Percentiles rank a stretch among this genome's conserved stretches.
These are phyloP conservation scores for Euura lappo DNA, from an alignment of 1,140 invertebrate species.

Conservation along the genomic window DNA sequence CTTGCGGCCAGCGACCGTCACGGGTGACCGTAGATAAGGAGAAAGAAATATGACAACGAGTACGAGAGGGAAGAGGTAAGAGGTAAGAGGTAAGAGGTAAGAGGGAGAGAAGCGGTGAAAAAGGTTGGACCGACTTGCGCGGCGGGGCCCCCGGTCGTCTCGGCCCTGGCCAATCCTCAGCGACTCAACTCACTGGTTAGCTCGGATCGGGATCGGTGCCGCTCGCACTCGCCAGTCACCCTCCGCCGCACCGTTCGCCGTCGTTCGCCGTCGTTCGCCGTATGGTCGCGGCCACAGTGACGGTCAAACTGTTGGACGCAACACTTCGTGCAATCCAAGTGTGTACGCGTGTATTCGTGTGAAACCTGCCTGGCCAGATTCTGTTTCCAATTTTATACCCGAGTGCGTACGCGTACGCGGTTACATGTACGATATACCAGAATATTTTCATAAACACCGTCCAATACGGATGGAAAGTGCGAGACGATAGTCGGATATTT, in stretches of 20 bases:
- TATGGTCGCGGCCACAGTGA: constrained; percentile 36
- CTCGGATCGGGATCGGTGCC: constrained; percentile 29
- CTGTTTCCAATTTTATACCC: background rate
- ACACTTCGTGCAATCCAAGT: constrained; percentile 19
- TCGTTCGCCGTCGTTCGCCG: constrained; percentile 16
- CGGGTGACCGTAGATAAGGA: too few relatives aligned
- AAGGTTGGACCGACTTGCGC: constrained; percentile 20
- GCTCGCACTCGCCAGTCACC: constrained; percentile 12
- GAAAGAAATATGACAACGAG: background rate
- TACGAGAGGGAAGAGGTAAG: background rate
- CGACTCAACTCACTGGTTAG: constrained; percentile 27
- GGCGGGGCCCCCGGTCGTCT: constrained; percentile 23
- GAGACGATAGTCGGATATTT: background rate
- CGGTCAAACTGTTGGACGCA: constrained; percentile 37
- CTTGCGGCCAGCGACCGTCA: too few relatives aligned
- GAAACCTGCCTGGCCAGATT: constrained; percentile 13
- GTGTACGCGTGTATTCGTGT: constrained; percentile 12
- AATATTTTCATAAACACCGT: background rate
- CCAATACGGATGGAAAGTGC: constrained; percentile 5
- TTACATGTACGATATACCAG: background rate
- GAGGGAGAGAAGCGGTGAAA: constrained; percentile 9
- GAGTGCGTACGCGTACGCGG: background rate
- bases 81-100: background rate
- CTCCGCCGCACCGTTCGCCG: constrained; percentile 11
- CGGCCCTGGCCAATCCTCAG: constrained; percentile 35